Percentiles rank a stretch among this genome's conserved stretches.
phyloP scores from a whole-genome alignment of 2,888 invertebrate species.

The Mallateleia sp. region DNA sequence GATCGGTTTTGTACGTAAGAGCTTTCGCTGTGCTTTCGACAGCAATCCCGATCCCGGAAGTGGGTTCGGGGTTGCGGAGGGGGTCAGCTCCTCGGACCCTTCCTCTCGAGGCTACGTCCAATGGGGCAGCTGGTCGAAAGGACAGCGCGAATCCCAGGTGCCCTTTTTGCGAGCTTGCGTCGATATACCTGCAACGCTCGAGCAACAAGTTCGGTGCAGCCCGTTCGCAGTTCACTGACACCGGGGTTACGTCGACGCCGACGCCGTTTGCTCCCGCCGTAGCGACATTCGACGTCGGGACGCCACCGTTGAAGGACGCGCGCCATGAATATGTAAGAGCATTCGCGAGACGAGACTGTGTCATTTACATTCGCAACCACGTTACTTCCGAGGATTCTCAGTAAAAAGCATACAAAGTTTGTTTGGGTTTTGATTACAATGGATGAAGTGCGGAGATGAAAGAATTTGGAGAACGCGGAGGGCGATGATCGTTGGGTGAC shows the following conservation, averaged over 20 bases:
- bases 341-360: constrained; percentile 71
- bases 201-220: constrained; percentile 85
- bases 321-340: constrained; percentile 83
- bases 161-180: constrained; percentile 74
- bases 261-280: constrained; percentile 80
- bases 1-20: constrained; percentile 53
- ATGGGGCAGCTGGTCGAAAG: constrained; percentile 67
- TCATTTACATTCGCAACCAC: constrained; percentile 75
- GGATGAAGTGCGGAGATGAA: too few relatives aligned
- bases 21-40: constrained; percentile 75
- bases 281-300: constrained; percentile 88
- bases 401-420: constrained; percentile 40
- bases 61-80: constrained; percentile 78
- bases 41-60: constrained; percentile 82
- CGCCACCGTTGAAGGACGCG: constrained; percentile 89
- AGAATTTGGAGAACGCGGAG: too few relatives aligned
- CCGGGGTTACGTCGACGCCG: constrained; percentile 84
- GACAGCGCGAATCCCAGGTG: constrained; percentile 80
- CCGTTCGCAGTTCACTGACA: constrained; percentile 88
- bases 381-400: constrained; percentile 50
- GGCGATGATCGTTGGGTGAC: too few relatives aligned
- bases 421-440: too few relatives aligned
- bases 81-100: constrained; percentile 78
- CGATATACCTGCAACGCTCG: constrained; percentile 76
- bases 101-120: constrained; percentile 54